phyloP scores from a whole-genome alignment of 2,888 invertebrate species.

The Meliscaeva auricollis region DNA sequence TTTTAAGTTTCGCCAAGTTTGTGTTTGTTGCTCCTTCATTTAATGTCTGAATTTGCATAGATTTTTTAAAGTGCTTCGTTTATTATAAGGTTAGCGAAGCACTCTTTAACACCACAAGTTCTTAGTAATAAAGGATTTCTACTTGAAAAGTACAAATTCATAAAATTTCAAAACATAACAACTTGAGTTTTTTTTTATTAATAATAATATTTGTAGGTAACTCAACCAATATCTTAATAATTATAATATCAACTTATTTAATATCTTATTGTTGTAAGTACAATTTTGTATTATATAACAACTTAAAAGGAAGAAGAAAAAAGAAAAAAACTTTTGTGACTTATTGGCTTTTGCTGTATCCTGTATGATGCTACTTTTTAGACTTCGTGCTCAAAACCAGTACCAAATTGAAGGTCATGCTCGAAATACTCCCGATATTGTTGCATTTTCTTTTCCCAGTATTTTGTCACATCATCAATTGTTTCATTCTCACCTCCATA shows the following conservation, averaged over 20 bases:
- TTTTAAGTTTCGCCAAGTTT: no score
- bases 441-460: slow-evolving; percentile 77
- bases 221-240: background rate
- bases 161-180: background rate
- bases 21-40: no score
- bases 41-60: no score
- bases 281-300: background rate
- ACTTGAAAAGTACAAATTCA: background rate
- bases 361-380: background rate
- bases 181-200: background rate
- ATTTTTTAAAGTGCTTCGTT: no score
- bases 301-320: background rate
- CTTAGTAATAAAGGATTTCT: no score
- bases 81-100: no score
- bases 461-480: slow-evolving; percentile 78
- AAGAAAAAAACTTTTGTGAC: slow-evolving; percentile 11
- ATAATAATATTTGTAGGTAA: background rate
- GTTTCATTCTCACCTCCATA: slow-evolving; percentile 87
- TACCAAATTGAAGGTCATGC: slow-evolving; percentile 70
- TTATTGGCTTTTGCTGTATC: background rate
- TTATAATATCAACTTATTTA: background rate
- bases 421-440: slow-evolving; percentile 76
- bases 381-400: slow-evolving; percentile 52
- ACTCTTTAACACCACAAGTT: no score
- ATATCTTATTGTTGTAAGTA: background rate